Evolutionary conservation across 2,113 vertebrate species (phyloP).

Genomic region (Pterocles orientalis): DNA sequence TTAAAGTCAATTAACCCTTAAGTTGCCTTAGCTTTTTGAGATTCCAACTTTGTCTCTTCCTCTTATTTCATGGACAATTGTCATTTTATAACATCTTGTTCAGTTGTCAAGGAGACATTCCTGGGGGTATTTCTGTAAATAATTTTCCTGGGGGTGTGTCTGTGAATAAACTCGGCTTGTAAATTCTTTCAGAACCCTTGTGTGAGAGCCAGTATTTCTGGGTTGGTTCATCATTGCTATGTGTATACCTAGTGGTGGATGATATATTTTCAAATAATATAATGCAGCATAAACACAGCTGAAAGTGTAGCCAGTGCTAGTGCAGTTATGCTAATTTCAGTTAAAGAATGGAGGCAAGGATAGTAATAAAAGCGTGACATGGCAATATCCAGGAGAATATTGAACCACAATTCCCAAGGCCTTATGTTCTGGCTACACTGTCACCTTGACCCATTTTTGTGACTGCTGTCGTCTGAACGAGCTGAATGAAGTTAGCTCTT

Average conservation of each 20-base stretch:
- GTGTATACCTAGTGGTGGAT: neutral
- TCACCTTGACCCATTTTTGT: neutral
- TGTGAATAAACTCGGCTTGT: neutral
- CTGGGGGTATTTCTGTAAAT: neutral
- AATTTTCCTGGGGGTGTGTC: no score
- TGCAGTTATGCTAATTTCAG: neutral
- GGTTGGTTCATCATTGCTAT: neutral
- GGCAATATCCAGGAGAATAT: neutral
- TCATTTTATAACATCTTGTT: neutral
- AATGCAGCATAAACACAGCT: neutral
- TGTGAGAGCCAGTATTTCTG: neutral
- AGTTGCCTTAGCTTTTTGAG: neutral
- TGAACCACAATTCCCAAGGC: neutral
- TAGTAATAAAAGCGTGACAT: neutral
- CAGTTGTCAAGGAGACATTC: neutral
- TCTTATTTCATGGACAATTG: neutral
- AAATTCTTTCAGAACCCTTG: neutral
- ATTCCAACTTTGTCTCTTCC: neutral
- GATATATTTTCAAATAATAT: neutral
- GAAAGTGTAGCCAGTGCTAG: neutral
- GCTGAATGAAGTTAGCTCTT: neutral
- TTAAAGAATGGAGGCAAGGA: neutral
- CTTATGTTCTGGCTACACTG: neutral
- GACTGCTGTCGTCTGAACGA: neutral
- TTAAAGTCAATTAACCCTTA: neutral